These are phyloP conservation scores for Anolis apletophallus DNA, from an alignment of 2,797 vertebrate species.

Conservation along the genomic window DNA sequence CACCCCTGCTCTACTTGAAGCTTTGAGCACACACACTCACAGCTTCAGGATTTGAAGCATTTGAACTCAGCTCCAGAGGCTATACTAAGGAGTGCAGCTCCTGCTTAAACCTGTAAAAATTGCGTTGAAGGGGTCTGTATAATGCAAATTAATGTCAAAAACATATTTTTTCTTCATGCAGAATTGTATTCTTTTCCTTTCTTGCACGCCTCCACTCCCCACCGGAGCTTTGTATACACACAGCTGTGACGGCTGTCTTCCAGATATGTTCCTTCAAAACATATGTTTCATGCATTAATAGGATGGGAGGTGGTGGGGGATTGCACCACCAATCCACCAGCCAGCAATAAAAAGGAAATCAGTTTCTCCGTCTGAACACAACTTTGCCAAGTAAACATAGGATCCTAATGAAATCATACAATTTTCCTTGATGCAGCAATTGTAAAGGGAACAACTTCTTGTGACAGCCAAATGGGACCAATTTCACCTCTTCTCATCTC, in stretches of 20 bases:
- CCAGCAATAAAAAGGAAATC: background rate
- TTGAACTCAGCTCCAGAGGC: background rate
- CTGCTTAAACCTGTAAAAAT: too few species aligned
- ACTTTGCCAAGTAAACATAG: background rate
- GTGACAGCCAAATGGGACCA: too few species aligned
- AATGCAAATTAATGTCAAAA: background rate
- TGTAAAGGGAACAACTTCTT: conserved; percentile 1
- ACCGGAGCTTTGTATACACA: background rate
- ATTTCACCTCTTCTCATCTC: background rate
- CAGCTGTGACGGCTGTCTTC: background rate
- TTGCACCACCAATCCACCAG: background rate
- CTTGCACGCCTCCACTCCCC: background rate
- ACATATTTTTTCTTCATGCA: background rate
- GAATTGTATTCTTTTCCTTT: background rate
- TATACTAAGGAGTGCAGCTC: background rate
- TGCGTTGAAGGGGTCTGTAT: background rate
- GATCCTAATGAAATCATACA: background rate
- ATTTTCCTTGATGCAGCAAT: background rate
- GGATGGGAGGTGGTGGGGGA: background rate
- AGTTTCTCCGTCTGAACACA: background rate
- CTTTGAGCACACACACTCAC: background rate
- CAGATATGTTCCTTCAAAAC: background rate
- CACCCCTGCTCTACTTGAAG: background rate
- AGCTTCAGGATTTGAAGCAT: background rate
- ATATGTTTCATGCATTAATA: background rate